Evolutionary conservation across 2,113 vertebrate species (phyloP), one percentile per base, ranked within the genome.

Genomic region (Calidris pugnax): DNA sequence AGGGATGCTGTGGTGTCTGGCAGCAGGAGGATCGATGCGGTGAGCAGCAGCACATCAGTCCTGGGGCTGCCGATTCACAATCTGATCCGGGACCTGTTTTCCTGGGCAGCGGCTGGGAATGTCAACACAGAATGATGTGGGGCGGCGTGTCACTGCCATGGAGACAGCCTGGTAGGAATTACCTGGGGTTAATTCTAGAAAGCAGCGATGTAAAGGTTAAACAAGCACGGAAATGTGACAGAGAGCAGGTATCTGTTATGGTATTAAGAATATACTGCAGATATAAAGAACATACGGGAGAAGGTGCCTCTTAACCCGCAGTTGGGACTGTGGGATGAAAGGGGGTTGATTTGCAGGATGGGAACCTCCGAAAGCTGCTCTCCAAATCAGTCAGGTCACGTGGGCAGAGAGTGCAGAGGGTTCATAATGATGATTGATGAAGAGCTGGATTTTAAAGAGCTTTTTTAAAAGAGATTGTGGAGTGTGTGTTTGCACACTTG

Each of bases 161-260:
- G 87, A 68, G 91, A 56, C 74, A 78, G 30, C 24, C 41, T 68
- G 43, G 35, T 89, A 57, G 76, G 78, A 85, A 85, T 87, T 66
- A n/a, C 22, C 23, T 57, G 39, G 77, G 59, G 56, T 63, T 92
- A 75, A 64, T 82, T 79, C 24, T 45, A 26, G 77, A 45, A 47
- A 47, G 19, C 50, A 22, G 1, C 73, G 74, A 28, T 72, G 57
- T 30, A 50, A 76, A 82, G 26, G 35, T 81, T 91, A 89, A 84
- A 57, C 18, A 53, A 85, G 27, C 69, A 33, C 17, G 39, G 56
- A 56, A 39, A 26, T 14, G 5, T 79, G 62, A 73, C 45, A 59
- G 37, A 63, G 37, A 74, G 57, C 66, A 68, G 24, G 3, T 72
- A 39, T 2, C 60, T 75, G n/a, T 33, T 72, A 3, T 2, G 47